These are phyloP conservation scores for Ammospiza caudacuta DNA, from an alignment of 2,113 vertebrate genomes.

Conservation along the genomic window DNA sequence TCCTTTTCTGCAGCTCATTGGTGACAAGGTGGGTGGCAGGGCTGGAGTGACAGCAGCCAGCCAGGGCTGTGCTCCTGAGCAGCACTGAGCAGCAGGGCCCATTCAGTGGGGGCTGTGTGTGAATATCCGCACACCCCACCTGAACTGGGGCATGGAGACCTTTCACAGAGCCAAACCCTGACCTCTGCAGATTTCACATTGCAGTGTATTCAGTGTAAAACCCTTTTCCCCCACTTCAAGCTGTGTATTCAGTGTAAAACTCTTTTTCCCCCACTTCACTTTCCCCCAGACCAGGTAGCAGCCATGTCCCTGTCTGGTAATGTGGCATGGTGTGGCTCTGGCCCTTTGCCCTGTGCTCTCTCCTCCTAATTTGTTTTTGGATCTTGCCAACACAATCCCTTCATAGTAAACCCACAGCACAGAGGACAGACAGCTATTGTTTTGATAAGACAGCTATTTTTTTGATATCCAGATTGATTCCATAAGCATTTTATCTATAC, in stretches of 20 bases:
- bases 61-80: not conserved
- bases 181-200: not conserved
- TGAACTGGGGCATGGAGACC: not conserved
- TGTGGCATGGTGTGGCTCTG: not conserved
- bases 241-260: not conserved
- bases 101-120: not conserved
- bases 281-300: not conserved
- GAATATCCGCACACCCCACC: not conserved
- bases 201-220: not conserved
- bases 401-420: not conserved
- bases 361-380: not conserved
- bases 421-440: not conserved
- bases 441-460: not conserved
- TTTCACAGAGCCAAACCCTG: not conserved
- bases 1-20: not conserved
- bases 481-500: not conserved
- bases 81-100: not conserved
- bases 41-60: not conserved
- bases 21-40: not conserved
- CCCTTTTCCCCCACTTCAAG: not conserved
- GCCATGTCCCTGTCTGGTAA: not conserved
- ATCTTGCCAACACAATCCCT: not conserved
- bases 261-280: fast-evolving
- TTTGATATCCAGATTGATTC: not conserved
- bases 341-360: not conserved